These are phyloP conservation scores for Helleia helle DNA, from an alignment of 2,888 invertebrate species.

Conservation along the genomic window DNA sequence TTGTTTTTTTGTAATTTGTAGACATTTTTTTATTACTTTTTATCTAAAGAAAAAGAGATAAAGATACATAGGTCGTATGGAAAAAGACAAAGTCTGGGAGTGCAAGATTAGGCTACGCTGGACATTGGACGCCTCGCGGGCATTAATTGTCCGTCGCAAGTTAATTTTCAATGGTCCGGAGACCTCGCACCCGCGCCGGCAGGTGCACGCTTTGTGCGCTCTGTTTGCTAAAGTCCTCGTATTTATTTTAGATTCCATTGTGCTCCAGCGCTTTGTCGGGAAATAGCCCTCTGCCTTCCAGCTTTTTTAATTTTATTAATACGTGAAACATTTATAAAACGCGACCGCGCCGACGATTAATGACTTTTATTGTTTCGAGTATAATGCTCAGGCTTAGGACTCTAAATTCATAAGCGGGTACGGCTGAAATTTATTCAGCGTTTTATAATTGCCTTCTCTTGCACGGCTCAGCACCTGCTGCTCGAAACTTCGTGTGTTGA, in stretches of 20 bases:
- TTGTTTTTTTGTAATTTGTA: too few species aligned
- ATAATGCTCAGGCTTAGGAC: slow-evolving; percentile 44
- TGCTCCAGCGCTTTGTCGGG: slow-evolving; percentile 63
- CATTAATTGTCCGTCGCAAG: slow-evolving; percentile 52
- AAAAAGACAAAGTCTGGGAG: too few species aligned
- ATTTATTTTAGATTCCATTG: slow-evolving; percentile 73
- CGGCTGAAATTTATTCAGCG: slow-evolving; percentile 48
- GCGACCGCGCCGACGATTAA: slow-evolving; percentile 65
- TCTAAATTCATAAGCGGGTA: slow-evolving; percentile 38
- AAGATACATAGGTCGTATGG: too few species aligned
- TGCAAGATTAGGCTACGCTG: slow-evolving; percentile 1
- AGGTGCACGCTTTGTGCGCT: slow-evolving; percentile 64
- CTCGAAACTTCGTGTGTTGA: slow-evolving; percentile 28
- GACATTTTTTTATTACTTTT: too few species aligned
- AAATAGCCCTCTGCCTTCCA: slow-evolving; percentile 59
- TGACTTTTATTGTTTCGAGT: slow-evolving; percentile 69
- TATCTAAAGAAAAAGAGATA: too few species aligned
- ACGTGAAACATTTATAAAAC: slow-evolving; percentile 71
- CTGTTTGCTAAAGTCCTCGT: slow-evolving; percentile 69
- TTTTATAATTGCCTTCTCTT: slow-evolving; percentile 43
- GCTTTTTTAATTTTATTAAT: slow-evolving; percentile 74
- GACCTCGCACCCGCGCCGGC: slow-evolving; percentile 31
- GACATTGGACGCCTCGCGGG: slow-evolving; percentile 39
- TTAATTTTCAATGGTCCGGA: slow-evolving; percentile 53
- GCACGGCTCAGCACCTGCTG: slow-evolving; percentile 46